Evolutionary conservation across 1,140 invertebrate species (phyloP).

Genomic region (Drosophila tropicalis): DNA sequence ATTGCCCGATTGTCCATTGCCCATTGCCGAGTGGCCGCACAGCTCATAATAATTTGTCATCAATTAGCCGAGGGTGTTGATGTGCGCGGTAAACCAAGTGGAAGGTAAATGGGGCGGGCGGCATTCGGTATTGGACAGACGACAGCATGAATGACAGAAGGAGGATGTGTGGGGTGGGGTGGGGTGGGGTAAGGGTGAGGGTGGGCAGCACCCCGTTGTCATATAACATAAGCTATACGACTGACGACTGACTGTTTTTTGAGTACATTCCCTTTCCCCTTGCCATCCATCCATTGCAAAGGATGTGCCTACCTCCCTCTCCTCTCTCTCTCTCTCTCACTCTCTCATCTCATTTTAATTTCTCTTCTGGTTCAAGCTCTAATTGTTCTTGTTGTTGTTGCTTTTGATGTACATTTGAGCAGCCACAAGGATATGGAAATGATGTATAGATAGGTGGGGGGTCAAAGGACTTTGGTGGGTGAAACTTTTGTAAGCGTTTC

Average conservation of each 20-base stretch:
- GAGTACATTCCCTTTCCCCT: conserved; percentile 2
- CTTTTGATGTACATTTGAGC: conserved; percentile 75
- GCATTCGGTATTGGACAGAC: background rate
- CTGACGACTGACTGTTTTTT: conserved; percentile 6
- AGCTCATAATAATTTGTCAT: conserved; percentile 81
- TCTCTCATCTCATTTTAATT: conserved; percentile 29
- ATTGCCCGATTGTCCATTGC: conserved; percentile 6
- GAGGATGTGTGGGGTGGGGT: too few species aligned
- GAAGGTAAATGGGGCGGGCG: conserved; percentile 44
- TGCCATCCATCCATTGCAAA: conserved; percentile 2
- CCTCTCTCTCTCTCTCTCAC: conserved; percentile 33
- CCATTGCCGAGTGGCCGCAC: conserved; percentile 17
- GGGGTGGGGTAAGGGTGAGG: too few species aligned
- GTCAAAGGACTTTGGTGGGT: too few species aligned
- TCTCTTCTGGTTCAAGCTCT: conserved; percentile 40
- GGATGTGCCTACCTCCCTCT: conserved; percentile 19
- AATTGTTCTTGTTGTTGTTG: conserved; percentile 35
- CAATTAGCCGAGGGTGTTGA: conserved; percentile 81
- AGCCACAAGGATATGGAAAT: background rate
- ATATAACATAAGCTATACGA: conserved; percentile 64
- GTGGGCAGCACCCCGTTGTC: conserved; percentile 54
- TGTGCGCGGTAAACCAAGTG: conserved; percentile 81
- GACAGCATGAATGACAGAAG: too few species aligned
- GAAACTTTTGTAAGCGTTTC: conserved; percentile 68
- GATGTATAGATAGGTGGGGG: background rate